Evolutionary conservation across 2,888 invertebrate genomes (phyloP).

Genomic region (Drosophila cognata): DNA sequence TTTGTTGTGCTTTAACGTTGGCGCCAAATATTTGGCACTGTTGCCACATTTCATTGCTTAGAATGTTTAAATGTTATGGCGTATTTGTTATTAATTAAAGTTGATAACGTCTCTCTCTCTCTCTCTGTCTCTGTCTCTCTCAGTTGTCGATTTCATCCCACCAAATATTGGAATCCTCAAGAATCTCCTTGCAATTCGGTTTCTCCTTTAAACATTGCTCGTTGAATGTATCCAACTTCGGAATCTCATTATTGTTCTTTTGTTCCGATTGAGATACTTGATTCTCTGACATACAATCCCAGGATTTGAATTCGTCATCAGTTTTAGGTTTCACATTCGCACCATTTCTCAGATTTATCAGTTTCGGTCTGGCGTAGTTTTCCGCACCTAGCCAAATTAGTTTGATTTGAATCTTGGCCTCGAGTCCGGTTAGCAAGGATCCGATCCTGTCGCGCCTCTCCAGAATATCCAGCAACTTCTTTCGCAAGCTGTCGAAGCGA

Average conservation of each 20-base stretch:
- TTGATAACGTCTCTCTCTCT: neutral
- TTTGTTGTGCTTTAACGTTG: slow-evolving; percentile 63
- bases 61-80: slow-evolving; percentile 18
- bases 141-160: slow-evolving; percentile 6
- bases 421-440: neutral
- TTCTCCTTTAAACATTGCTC: neutral
- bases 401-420: neutral
- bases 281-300: neutral
- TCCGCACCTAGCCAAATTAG: neutral
- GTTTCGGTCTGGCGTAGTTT: no score
- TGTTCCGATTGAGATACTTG: neutral
- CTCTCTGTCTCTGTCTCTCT: neutral
- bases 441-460: neutral
- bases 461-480: neutral
- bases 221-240: neutral
- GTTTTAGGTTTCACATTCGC: neutral
- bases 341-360: neutral
- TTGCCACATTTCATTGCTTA: slow-evolving; percentile 67
- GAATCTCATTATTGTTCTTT: neutral
- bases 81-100: slow-evolving; percentile 28
- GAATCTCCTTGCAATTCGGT: neutral
- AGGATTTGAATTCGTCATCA: neutral
- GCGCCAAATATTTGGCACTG: slow-evolving; percentile 67
- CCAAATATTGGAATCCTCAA: neutral
- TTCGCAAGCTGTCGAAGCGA: neutral